Conservation (phyloP, 2,888 invertebrate genomes). For the Aphodius granarius region DNA sequence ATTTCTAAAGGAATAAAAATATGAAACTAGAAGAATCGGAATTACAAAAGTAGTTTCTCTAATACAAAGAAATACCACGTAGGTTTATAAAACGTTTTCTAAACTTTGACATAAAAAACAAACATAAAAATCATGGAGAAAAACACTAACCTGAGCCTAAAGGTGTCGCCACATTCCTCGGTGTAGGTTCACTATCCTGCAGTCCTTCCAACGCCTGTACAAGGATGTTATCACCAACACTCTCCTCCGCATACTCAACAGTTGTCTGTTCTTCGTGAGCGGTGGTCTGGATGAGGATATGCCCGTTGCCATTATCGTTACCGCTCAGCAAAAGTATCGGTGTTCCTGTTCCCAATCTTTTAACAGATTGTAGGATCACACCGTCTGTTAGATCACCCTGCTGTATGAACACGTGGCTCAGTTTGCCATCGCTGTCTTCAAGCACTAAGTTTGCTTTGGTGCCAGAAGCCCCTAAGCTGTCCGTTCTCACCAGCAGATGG, state of each 20-base stretch:
- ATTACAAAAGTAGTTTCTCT: too few species aligned
- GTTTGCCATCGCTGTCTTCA: constrained; percentile 44
- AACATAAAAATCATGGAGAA: too few species aligned
- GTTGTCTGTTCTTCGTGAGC: constrained; percentile 38
- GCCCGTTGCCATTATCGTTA: constrained; percentile 47
- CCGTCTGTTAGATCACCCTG: constrained; percentile 49
- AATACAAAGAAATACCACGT: too few species aligned
- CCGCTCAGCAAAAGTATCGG: constrained; percentile 50
- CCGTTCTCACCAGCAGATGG: constrained; percentile 48
- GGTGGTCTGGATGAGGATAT: constrained; percentile 48
- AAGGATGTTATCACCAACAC: constrained; percentile 40
- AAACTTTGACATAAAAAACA: too few species aligned
- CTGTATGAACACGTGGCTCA: constrained; percentile 49
- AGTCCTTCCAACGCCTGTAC: constrained; percentile 46
- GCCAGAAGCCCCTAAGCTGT: constrained; percentile 36
- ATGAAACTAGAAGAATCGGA: too few species aligned
- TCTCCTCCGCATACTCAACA: constrained; percentile 31
- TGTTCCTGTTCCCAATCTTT: constrained; percentile 47
- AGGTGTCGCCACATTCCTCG: constrained; percentile 44
- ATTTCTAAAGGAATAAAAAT: too few species aligned
- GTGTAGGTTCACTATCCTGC: constrained; percentile 43
- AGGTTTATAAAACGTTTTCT: too few species aligned
- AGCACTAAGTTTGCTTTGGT: constrained; percentile 42
- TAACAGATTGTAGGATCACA: constrained; percentile 50
- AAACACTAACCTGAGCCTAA: constrained; percentile 51